Evolutionary conservation across 2,113 vertebrate genomes (phyloP).

Genomic region (Scomber scombrus): DNA sequence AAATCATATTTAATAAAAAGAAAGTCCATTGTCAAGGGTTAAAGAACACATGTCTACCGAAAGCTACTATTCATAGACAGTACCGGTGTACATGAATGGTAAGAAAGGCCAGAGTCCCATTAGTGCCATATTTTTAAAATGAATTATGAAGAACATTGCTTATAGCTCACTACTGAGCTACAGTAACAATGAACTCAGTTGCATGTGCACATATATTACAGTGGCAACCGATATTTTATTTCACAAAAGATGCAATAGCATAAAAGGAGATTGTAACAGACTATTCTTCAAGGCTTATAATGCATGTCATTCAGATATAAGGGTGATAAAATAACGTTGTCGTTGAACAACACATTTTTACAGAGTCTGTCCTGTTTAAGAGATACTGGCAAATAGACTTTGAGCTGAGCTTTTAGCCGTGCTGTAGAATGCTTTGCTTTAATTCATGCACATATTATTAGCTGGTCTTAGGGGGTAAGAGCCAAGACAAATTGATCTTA

Average conservation of each 20-base stretch:
- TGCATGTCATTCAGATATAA: not conserved
- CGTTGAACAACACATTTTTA: slow-evolving; percentile 4
- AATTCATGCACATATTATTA: slow-evolving; percentile 69
- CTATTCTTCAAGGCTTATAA: not conserved
- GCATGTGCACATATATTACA: not conserved
- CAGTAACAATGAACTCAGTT: slow-evolving; percentile 12
- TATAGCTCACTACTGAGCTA: not conserved
- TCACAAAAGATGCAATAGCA: not conserved
- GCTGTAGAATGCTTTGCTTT: slow-evolving; percentile 45
- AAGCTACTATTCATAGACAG: slow-evolving; percentile 25
- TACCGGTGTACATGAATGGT: not conserved
- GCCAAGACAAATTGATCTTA: slow-evolving; percentile 76
- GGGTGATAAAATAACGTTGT: slow-evolving; percentile 17
- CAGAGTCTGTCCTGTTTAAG: not conserved
- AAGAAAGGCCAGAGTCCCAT: slow-evolving; percentile 7
- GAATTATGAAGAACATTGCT: slow-evolving; percentile 17
- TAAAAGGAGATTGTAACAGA: not conserved
- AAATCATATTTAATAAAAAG: slow-evolving; percentile 80
- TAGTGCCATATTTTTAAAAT: not conserved
- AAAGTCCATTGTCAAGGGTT: slow-evolving; percentile 35
- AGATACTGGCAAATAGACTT: not conserved
- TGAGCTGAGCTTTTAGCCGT: slow-evolving; percentile 34
- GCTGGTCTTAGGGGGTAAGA: slow-evolving; percentile 58
- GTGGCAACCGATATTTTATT: not conserved
- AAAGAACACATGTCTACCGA: slow-evolving; percentile 34